Conservation (phyloP, 2,888 invertebrate genomes). For the Camponotus fellah region DNA sequence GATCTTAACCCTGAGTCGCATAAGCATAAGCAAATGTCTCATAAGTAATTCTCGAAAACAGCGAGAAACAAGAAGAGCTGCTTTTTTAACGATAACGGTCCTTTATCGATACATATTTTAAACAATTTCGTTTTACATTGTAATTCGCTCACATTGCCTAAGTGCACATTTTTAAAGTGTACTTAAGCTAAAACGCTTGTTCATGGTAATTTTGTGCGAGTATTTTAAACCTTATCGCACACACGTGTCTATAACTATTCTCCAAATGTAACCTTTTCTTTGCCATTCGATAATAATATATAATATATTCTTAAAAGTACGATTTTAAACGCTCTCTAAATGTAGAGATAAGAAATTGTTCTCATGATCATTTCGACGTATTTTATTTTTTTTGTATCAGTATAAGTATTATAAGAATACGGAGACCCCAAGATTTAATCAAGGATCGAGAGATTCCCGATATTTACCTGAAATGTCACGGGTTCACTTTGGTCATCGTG, state of each 20-base stretch:
- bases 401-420: neutral
- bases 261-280: neutral
- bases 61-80: slow-evolving; percentile 13
- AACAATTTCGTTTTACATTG: neutral
- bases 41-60: slow-evolving; percentile 7
- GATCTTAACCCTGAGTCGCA: slow-evolving; percentile 40
- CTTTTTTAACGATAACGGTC: slow-evolving; percentile 5
- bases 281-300: neutral
- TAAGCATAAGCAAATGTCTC: neutral
- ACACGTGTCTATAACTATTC: neutral
- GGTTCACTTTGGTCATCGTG: slow-evolving; percentile 31
- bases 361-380: neutral
- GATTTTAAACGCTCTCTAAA: neutral
- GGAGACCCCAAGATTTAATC: neutral
- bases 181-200: neutral
- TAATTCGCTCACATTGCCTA: neutral
- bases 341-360: neutral
- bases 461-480: slow-evolving; percentile 49
- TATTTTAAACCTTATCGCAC: slow-evolving; percentile 1
- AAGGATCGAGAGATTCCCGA: neutral
- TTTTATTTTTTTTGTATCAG: neutral
- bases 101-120: neutral
- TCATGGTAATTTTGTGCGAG: neutral
- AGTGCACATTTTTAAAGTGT: neutral
- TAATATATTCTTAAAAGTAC: neutral